Evolutionary conservation across 1,140 invertebrate species (phyloP).

Genomic region (Magallana angulata): DNA sequence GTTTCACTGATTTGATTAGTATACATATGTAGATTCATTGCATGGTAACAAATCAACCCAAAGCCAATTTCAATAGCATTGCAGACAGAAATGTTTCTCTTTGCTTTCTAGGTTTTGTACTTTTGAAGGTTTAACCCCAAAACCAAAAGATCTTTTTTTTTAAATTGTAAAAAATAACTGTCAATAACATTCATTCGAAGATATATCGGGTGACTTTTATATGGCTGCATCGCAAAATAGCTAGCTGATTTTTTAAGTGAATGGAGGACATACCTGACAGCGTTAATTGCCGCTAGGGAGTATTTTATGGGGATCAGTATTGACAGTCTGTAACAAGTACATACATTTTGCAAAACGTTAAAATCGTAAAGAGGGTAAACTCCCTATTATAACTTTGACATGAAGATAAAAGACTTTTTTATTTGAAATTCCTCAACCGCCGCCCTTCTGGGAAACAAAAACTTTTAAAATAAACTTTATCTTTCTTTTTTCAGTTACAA

Average conservation of each 20-base stretch:
- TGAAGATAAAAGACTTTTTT: neutral
- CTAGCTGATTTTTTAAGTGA: neutral
- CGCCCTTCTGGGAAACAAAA: neutral
- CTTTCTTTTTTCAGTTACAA: too few relatives aligned
- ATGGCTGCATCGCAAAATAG: neutral
- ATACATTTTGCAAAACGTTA: neutral
- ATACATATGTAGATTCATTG: too few relatives aligned
- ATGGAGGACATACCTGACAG: neutral
- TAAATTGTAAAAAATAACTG: neutral
- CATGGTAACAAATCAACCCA: too few relatives aligned
- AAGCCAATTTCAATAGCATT: too few relatives aligned
- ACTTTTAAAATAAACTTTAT: neutral
- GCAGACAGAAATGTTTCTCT: too few relatives aligned
- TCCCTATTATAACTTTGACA: slow-evolving; percentile 17
- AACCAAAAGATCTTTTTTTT: too few relatives aligned
- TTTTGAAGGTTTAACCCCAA: too few relatives aligned
- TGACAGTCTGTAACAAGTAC: neutral
- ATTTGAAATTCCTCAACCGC: too few relatives aligned
- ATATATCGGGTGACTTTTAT: slow-evolving; percentile 17
- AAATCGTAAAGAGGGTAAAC: neutral
- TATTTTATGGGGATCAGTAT: neutral
- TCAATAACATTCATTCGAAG: slow-evolving; percentile 12
- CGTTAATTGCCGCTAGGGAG: neutral
- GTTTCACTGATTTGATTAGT: too few relatives aligned
- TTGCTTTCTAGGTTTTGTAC: too few relatives aligned